These are phyloP conservation scores for Clanis bilineata DNA, from an alignment of 2,888 invertebrate genomes.

Conservation along the genomic window DNA sequence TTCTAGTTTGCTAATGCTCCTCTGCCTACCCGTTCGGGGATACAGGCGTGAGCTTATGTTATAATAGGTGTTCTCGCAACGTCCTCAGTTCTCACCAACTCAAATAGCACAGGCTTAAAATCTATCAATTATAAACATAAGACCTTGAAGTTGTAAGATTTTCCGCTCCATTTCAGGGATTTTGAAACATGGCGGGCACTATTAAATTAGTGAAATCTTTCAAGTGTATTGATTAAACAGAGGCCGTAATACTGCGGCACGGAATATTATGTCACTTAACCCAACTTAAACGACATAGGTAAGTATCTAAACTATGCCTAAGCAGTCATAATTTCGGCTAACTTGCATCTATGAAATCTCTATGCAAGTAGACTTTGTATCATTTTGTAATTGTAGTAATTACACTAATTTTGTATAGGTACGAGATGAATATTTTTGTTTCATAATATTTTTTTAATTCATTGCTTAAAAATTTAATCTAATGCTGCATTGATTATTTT, in stretches of 20 bases:
- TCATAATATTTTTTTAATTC: no score
- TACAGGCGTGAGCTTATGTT: no score
- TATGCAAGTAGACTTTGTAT: not conserved
- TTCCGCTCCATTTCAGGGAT: slow-evolving; percentile 58
- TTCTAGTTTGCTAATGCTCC: no score
- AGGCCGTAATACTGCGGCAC: slow-evolving; percentile 16
- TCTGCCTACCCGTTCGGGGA: no score
- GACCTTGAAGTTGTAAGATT: slow-evolving; percentile 50
- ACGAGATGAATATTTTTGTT: no score
- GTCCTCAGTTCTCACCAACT: not conserved
- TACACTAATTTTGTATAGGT: no score
- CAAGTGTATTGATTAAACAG: slow-evolving; percentile 21
- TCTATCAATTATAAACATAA: slow-evolving; percentile 11
- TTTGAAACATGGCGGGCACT: slow-evolving; percentile 38
- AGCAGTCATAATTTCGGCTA: not conserved
- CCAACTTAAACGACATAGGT: slow-evolving; percentile 19
- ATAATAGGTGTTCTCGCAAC: slow-evolving; percentile 16
- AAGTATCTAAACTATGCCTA: no score
- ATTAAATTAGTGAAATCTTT: slow-evolving; percentile 44
- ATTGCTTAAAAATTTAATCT: no score
- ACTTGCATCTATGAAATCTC: not conserved
- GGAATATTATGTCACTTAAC: slow-evolving; percentile 31
- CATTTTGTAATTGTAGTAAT: no score
- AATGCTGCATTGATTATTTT: no score
- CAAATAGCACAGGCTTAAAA: not conserved